These are phyloP conservation scores for Lasioglossum calceatum DNA, from an alignment of 2,888 invertebrate species.

Conservation along the genomic window DNA sequence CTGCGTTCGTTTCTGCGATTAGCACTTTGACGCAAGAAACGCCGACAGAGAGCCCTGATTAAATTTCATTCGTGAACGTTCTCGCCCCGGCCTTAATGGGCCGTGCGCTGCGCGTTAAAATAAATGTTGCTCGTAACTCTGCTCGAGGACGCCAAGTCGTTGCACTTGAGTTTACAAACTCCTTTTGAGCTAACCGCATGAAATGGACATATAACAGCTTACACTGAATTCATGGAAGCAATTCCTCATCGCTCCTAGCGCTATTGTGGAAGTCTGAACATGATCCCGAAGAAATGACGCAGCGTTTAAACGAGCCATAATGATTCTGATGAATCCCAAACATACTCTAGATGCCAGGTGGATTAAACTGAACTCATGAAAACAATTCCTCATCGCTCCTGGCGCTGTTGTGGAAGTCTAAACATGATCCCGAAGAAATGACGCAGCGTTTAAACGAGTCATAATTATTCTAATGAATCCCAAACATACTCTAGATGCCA, in stretches of 20 bases:
- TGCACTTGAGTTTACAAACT: not conserved
- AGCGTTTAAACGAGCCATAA: not conserved
- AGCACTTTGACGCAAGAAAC: conserved; percentile 25
- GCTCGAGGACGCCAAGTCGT: not conserved
- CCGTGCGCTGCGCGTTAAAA: conserved; percentile 12
- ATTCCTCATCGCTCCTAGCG: not conserved
- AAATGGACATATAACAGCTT: not conserved
- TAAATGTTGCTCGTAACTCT: conserved; percentile 9
- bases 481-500: not conserved
- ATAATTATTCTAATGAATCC: not conserved
- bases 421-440: not conserved
- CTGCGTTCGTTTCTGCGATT: conserved; percentile 19
- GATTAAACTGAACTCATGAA: not conserved
- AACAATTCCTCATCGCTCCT: not conserved
- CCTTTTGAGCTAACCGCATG: conserved; percentile 1
- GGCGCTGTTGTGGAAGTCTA: not conserved
- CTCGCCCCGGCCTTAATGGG: not conserved
- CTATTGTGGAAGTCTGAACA: not conserved
- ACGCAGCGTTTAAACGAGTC: not conserved
- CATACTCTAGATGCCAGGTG: not conserved
- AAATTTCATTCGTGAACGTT: conserved; percentile 12
- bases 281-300: not conserved
- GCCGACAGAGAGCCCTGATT: conserved; percentile 27
- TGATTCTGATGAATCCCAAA: not conserved
- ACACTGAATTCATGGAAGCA: not conserved